Evolutionary conservation across 2,888 invertebrate species (phyloP), one percentile per base, ranked within the genome.

Genomic region (Chorisops tibialis): DNA sequence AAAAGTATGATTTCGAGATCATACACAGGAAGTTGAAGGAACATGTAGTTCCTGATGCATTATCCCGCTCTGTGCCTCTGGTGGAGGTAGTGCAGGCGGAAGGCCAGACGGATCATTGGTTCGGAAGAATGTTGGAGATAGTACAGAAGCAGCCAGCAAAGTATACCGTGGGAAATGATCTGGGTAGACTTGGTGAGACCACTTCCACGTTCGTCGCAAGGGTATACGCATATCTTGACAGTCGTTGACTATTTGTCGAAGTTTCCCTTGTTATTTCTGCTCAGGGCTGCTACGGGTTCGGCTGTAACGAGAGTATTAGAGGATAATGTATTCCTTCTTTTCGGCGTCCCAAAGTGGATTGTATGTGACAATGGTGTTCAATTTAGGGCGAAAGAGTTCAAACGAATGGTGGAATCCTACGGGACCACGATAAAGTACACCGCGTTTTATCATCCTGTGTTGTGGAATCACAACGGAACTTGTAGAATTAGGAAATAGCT

Each of bases 31-130:
- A 64, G 45, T 68, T 67, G 5, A 58, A 61, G 9, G 24, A 49
- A 0, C 62, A 69, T 63, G 45, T 61, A 2, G 66, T 70, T 3
- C 66, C 69, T 1, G 70, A 70, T 60, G 67, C 69, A n/a, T 49
- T 68, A 1, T 67, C 66, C 21, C 39, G 66, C 12, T 61, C 24
- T n/a, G n/a, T n/a, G n/a, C n/a, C n/a, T n/a, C n/a, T n/a, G n/a
- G n/a, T n/a, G n/a, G n/a, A n/a, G n/a, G n/a, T n/a, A n/a, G n/a
- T n/a, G n/a, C n/a, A n/a, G n/a, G n/a, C n/a, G n/a, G n/a, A n/a
- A n/a, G n/a, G n/a, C n/a, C n/a, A n/a, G n/a, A n/a, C n/a, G n/a
- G n/a, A n/a, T n/a, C n/a, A n/a, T n/a, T n/a, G n/a, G n/a, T n/a
- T n/a, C n/a, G n/a, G n/a, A n/a, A n/a, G n/a, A n/a, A n/a, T n/a